phyloP scores from a whole-genome alignment of 2,888 invertebrate genomes.

The Gandaritis pyraliata region DNA sequence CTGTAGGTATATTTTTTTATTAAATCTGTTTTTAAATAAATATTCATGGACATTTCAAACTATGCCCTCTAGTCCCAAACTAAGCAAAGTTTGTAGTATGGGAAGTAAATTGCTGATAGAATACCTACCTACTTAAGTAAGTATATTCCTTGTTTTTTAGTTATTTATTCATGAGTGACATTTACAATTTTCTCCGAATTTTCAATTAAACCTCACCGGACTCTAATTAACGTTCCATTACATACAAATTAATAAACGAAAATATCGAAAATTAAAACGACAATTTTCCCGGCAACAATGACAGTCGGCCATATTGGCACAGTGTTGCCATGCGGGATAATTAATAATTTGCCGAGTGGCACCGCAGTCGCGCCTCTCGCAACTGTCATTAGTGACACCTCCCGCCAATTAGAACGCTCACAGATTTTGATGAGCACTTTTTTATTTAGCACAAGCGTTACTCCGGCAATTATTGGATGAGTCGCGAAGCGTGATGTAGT shows the following conservation, averaged over 20 bases:
- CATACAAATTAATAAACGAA: constrained; percentile 57
- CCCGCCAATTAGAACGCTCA: constrained; percentile 79
- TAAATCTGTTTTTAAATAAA: too few relatives aligned
- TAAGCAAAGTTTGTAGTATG: too few relatives aligned
- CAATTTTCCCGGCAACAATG: constrained; percentile 67
- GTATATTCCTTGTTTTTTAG: too few relatives aligned
- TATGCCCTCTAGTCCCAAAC: too few relatives aligned
- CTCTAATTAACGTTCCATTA: constrained; percentile 29
- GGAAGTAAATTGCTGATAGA: too few relatives aligned
- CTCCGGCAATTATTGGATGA: constrained; percentile 80
- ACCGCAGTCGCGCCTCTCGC: constrained; percentile 57
- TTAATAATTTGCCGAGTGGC: constrained; percentile 77
- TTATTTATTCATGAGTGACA: constrained; percentile 6
- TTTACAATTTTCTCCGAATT: constrained; percentile 1
- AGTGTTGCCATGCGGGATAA: constrained; percentile 82
- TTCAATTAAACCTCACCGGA: constrained; percentile 8
- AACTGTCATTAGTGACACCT: constrained; percentile 82
- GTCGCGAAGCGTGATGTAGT: constrained; percentile 62
- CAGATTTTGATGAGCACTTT: constrained; percentile 79
- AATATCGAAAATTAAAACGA: constrained; percentile 65
- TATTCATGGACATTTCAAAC: too few relatives aligned
- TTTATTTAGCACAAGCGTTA: constrained; percentile 80
- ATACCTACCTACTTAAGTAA: too few relatives aligned
- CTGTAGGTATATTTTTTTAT: neutral
- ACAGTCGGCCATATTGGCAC: constrained; percentile 76